Percentiles rank a stretch among this genome's conserved stretches.
Conservation (phyloP, 2,888 invertebrate genomes). For the Hartigia nigra region DNA sequence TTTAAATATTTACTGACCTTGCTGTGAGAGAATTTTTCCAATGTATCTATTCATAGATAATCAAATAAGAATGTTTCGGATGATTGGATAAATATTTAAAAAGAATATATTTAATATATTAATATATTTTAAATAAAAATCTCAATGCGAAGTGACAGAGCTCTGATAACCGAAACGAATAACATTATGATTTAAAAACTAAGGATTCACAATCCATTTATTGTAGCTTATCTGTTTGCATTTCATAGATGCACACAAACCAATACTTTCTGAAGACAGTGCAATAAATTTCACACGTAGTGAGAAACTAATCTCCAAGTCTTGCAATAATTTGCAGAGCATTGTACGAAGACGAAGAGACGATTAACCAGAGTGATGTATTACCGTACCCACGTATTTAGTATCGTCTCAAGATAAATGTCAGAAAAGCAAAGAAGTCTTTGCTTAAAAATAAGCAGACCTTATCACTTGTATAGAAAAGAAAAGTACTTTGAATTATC, state of each 20-base stretch:
- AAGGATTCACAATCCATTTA: not conserved
- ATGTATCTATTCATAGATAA: not conserved
- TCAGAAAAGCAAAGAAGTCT: not conserved
- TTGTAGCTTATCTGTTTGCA: not conserved
- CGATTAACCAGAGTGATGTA: not conserved
- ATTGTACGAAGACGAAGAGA: not conserved
- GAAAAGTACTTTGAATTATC: not conserved
- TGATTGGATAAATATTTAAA: not conserved
- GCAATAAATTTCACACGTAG: not conserved
- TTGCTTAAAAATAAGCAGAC: not conserved
- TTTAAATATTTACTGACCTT: no score
- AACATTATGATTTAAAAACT: not conserved
- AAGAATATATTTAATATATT: no score
- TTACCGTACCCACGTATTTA: not conserved
- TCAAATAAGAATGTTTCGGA: not conserved
- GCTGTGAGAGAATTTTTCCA: no score
- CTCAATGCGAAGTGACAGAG: not conserved
- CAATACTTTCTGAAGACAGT: not conserved
- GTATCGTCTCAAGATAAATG: no score
- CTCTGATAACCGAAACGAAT: not conserved
- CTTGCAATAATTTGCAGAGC: no score
- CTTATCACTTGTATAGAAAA: not conserved
- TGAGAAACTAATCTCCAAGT: not conserved
- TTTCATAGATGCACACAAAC: not conserved
- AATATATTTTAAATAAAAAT: not conserved